These are phyloP conservation scores for Rhadina sibilatrix DNA, from an alignment of 2,113 vertebrate species.

Conservation along the genomic window DNA sequence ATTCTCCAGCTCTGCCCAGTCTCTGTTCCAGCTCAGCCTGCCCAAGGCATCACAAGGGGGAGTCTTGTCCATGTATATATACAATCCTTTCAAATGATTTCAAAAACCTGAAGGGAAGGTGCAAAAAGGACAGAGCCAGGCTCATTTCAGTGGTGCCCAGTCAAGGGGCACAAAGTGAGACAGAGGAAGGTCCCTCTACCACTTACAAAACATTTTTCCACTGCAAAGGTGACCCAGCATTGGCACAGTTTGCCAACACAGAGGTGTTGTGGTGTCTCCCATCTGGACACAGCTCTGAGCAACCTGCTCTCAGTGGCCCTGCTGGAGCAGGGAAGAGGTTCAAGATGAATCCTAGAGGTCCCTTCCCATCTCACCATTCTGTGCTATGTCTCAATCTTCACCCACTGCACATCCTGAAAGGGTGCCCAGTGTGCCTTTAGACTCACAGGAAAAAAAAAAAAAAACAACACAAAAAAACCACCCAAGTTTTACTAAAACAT, in stretches of 20 bases:
- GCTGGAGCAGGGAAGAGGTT: not conserved
- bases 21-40: too few relatives aligned
- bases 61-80: not conserved
- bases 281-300: not conserved
- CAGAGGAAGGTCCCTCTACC: not conserved
- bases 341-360: not conserved
- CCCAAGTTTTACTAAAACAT: not conserved
- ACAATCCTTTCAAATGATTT: not conserved
- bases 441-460: not conserved
- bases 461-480: too few relatives aligned
- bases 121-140: not conserved
- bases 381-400: not conserved
- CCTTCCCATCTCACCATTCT: not conserved
- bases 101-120: not conserved
- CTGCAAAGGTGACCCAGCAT: not conserved
- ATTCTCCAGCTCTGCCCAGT: too few relatives aligned
- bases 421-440: not conserved
- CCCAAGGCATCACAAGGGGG: too few relatives aligned
- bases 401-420: not conserved
- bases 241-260: not conserved
- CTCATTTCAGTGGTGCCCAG: not conserved
- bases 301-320: not conserved
- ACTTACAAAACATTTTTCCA: not conserved
- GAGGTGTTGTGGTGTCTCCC: not conserved
- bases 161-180: not conserved